Percentiles rank a stretch among this genome's conserved stretches.
Conservation (phyloP, 2,113 vertebrate species). For the Microtus pennsylvanicus region DNA sequence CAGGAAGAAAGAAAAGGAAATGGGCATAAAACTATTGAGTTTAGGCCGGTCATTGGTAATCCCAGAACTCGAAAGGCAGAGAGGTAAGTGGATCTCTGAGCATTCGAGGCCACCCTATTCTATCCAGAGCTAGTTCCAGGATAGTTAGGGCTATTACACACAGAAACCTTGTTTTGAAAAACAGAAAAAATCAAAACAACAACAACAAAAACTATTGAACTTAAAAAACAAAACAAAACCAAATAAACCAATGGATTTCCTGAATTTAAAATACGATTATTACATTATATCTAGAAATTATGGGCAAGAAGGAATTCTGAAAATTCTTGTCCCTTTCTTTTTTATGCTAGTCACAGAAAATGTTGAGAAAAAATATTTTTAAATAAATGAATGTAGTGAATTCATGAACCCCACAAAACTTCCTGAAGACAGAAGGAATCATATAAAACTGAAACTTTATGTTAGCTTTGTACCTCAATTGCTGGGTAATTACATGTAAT, state of each 20-base stretch:
- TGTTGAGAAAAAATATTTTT: neutral
- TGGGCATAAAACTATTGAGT: neutral
- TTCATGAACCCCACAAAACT: neutral
- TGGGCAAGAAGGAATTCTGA: neutral
- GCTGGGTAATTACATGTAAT: constrained; percentile 38
- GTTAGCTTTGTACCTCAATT: neutral
- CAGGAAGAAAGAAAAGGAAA: neutral
- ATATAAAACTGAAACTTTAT: neutral
- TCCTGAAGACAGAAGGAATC: neutral
- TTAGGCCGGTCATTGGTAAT: too few relatives aligned
- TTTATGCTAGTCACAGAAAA: neutral
- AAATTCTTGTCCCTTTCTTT: neutral
- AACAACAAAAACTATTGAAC: too few relatives aligned
- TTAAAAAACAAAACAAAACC: neutral
- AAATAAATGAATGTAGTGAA: neutral
- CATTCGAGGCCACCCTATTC: too few relatives aligned
- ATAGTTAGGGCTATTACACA: too few relatives aligned
- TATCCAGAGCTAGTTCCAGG: too few relatives aligned
- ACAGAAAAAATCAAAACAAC: too few relatives aligned
- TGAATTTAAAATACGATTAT: neutral
- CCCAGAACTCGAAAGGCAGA: too few relatives aligned
- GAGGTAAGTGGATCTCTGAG: too few relatives aligned
- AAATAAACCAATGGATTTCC: neutral
- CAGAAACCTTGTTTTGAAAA: too few relatives aligned
- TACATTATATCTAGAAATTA: neutral